Evolutionary conservation across 1,140 invertebrate species (phyloP).

Genomic region (Phortica variegata): DNA sequence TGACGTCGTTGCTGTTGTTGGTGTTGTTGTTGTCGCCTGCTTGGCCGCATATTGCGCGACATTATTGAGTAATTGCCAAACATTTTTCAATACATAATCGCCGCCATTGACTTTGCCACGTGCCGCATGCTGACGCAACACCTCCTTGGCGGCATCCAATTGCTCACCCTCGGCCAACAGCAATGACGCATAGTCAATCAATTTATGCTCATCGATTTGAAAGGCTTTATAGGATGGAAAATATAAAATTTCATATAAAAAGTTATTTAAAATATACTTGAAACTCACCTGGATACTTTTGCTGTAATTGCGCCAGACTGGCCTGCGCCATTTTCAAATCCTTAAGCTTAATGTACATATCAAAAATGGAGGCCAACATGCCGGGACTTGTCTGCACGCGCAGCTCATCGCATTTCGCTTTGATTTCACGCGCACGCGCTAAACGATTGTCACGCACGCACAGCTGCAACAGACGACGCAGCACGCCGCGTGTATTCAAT

Average conservation of each 20-base stretch:
- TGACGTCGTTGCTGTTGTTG: too few relatives aligned
- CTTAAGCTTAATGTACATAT: constrained; percentile 51
- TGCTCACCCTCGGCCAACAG: constrained; percentile 56
- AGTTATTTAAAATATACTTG: neutral
- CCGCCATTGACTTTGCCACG: constrained; percentile 31
- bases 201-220: constrained; percentile 59
- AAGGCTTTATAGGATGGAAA: constrained; percentile 40
- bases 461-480: constrained; percentile 58
- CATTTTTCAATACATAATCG: constrained; percentile 44
- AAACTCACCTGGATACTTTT: constrained; percentile 35
- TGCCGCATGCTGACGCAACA: constrained; percentile 38
- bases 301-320: constrained; percentile 37
- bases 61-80: constrained; percentile 57
- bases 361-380: constrained; percentile 58
- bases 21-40: neutral
- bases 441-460: constrained; percentile 55
- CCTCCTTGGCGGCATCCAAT: constrained; percentile 51
- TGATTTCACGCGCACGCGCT: constrained; percentile 53
- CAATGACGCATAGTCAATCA: constrained; percentile 58
- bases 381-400: constrained; percentile 55
- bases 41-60: constrained; percentile 36
- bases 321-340: constrained; percentile 50
- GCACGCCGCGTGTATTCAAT: constrained; percentile 57
- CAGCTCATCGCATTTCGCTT: constrained; percentile 46
- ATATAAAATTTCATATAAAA: neutral